Evolutionary conservation across 30 jellyfish, hydroid and myxozoan species (phyloP).

Genomic region (Aurelia sp.): DNA sequence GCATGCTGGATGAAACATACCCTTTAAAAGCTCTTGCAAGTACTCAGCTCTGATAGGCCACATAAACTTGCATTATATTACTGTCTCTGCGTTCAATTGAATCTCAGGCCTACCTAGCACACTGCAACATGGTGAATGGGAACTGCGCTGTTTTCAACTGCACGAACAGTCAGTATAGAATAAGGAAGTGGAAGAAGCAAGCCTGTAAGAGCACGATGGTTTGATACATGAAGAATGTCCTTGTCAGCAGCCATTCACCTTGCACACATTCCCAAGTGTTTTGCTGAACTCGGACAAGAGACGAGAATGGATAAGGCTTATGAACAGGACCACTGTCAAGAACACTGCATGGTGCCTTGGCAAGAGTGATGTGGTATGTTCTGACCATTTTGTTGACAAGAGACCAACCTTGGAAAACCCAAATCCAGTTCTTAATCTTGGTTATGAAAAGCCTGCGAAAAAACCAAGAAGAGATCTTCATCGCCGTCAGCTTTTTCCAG

Average conservation of each 20-base stretch:
- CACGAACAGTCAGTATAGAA: conserved; percentile 22
- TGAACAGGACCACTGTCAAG: conserved; percentile 13
- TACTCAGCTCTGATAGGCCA: no score
- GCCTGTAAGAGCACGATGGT: conserved; percentile 29
- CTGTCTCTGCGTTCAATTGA: not conserved
- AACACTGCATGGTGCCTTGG: conserved; percentile 36
- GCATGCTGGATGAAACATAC: no score
- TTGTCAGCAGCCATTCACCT: conserved; percentile 39
- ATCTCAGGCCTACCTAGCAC: conserved; percentile 11
- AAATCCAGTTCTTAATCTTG: no score
- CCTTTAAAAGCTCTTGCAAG: not conserved
- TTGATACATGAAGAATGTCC: conserved; percentile 13
- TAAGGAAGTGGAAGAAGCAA: conserved; percentile 28
- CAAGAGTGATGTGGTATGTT: conserved; percentile 13
- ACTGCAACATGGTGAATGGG: conserved; percentile 29
- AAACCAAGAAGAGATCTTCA: conserved; percentile 1
- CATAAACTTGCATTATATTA: not conserved
- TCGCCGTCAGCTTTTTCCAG: not conserved
- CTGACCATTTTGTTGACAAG: not conserved
- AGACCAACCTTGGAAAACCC: not conserved
- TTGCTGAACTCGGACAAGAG: not conserved
- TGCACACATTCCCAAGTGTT: conserved; percentile 17
- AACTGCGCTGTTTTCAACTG: conserved; percentile 43
- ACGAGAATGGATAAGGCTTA: conserved; percentile 1
- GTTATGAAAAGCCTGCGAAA: not conserved